A percentile compares a stretch with the other conserved stretches of the same genome.
Conservation (phyloP, 2,797 vertebrate genomes). For the Scomberomorus guttatus region DNA sequence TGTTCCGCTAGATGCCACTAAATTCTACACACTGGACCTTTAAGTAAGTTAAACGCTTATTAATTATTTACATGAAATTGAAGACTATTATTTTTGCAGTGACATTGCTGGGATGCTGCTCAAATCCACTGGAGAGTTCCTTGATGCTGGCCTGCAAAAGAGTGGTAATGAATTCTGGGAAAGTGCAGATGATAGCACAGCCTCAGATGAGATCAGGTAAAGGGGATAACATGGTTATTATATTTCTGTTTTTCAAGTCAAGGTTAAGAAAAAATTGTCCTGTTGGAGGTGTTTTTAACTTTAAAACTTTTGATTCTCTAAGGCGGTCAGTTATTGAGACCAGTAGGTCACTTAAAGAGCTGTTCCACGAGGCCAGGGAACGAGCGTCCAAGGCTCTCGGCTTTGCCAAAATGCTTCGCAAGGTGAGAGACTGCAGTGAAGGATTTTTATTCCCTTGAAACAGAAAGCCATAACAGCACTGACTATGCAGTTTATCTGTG, state of each 20-base stretch:
- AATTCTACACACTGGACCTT: not conserved
- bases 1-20: too few relatives aligned
- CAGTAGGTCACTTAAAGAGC: constrained; percentile 96
- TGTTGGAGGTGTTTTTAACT: not conserved
- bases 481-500: constrained; percentile 40
- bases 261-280: not conserved
- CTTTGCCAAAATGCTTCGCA: constrained; percentile 98
- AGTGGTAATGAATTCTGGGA: constrained; percentile 95
- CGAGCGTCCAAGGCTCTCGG: constrained; percentile 97
- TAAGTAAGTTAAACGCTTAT: constrained; percentile 1
- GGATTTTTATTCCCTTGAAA: constrained; percentile 33
- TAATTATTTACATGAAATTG: constrained; percentile 2
- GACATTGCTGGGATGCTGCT: constrained; percentile 98
- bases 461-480: constrained; percentile 31
- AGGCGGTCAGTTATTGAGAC: constrained; percentile 98
- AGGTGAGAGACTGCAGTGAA: constrained; percentile 84
- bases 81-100: constrained; percentile 77
- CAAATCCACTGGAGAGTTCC: constrained; percentile 96
- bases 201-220: constrained; percentile 97
- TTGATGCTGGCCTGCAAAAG: constrained; percentile 93
- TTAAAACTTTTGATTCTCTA: constrained; percentile 26
- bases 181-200: constrained; percentile 92
- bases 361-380: constrained; percentile 98
- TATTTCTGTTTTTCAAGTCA: not conserved
- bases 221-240: not conserved